Conservation (phyloP, 2,888 invertebrate genomes). For the Diarsia rubi region DNA sequence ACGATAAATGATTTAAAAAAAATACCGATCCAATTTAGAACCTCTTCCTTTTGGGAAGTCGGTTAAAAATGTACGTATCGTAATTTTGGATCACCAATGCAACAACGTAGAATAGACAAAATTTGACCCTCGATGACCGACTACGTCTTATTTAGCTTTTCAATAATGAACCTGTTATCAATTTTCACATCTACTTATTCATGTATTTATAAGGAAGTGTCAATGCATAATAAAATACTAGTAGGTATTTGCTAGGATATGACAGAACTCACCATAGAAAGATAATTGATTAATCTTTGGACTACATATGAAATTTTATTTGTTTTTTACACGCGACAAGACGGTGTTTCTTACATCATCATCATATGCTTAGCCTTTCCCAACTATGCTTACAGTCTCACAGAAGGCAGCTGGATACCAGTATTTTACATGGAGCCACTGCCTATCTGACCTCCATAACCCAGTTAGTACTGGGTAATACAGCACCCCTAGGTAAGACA, state of each 20-base stretch:
- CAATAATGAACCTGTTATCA: conserved; percentile 18
- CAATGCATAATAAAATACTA: neutral
- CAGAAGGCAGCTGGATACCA: no score
- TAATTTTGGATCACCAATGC: neutral
- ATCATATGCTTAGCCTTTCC: no score
- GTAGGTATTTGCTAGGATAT: conserved; percentile 3
- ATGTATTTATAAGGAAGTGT: conserved; percentile 29
- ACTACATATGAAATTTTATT: neutral
- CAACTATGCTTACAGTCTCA: no score
- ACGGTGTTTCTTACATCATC: neutral
- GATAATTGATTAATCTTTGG: neutral
- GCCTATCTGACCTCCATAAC: no score
- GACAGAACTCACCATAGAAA: conserved; percentile 4
- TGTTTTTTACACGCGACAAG: neutral
- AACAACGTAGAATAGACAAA: neutral
- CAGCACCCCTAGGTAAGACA: no score
- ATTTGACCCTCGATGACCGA: conserved; percentile 9
- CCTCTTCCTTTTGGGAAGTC: no score
- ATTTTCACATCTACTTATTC: conserved; percentile 29
- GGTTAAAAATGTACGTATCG: no score
- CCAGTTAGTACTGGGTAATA: no score
- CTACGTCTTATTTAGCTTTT: conserved; percentile 13
- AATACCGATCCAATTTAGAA: no score
- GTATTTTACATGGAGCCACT: no score
- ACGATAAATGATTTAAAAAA: neutral